Evolutionary conservation across 2,888 invertebrate genomes (phyloP), one percentile per base, ranked within the genome.

Genomic region (Epinotia brunnichana): DNA sequence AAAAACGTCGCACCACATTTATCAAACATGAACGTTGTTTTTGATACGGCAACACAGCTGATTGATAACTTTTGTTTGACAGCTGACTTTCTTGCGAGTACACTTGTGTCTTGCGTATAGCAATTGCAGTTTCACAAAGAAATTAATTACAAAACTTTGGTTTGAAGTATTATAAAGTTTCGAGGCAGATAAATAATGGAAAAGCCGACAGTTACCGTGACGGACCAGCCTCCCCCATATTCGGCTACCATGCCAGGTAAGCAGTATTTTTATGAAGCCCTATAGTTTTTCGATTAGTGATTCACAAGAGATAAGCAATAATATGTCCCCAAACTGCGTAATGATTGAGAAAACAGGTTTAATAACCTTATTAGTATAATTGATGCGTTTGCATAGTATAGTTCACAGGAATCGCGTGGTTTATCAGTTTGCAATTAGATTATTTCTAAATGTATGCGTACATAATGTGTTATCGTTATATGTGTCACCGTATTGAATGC

Each of bases 221-320:
- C 83, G 41, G 92, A 89, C 48, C 90, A 89, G 69, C 94, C 94
- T 13, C 94, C 94, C 0, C 94, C 94, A 7, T 94, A 94, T 80
- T 93, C 94, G 0, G 94, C 94, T 19, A 80, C 88, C 17, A 77
- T 86, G 71, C 84, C 86, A 84, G 88, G 92, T 92, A 84, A 81
- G 78, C 62, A 51, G 19, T 68, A 72, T 73, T 78, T 78, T 78
- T 77, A 74, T 68, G 78, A 83, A 83, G 80, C 79, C 79, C 63
- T 81, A 78, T 53, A 69, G n/a, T 17, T 73, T 56, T 35, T 21
- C 35, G 77, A 73, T 63, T 73, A 81, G 79, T 88, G 87, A 88
- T 85, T 88, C 88, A 88, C 79, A 78, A 79, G 74, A 81, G 85
- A 87, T 87, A 87, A 88, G 63, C 56, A 21, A 54, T 69, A 56